Evolutionary conservation across 2,797 vertebrate species (phyloP).

Genomic region (Gambusia yucatana): DNA sequence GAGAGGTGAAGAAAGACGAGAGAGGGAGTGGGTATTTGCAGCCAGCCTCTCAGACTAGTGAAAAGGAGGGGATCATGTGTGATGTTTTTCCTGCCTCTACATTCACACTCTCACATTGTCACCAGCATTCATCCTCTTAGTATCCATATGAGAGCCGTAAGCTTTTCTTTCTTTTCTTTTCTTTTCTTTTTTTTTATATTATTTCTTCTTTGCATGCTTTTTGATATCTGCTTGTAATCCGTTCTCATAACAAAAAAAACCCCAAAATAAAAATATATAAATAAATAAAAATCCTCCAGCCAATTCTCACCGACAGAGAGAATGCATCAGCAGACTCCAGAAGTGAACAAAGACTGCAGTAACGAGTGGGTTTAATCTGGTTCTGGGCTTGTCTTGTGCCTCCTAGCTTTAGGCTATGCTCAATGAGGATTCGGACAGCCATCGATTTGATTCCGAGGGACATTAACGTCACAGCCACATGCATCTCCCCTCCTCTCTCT

Average conservation of each 20-base stretch:
- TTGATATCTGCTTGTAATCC: constrained; percentile 77
- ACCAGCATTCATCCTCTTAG: constrained; percentile 79
- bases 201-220: constrained; percentile 37
- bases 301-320: constrained; percentile 65
- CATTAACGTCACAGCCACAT: constrained; percentile 82
- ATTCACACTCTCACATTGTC: constrained; percentile 76
- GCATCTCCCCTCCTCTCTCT: constrained; percentile 70
- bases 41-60: constrained; percentile 67
- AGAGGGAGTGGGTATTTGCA: constrained; percentile 72
- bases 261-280: neutral
- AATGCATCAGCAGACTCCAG: constrained; percentile 76
- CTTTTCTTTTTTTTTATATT: neutral
- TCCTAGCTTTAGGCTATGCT: constrained; percentile 79
- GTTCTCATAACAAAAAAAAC: constrained; percentile 59
- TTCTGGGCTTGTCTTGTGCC: constrained; percentile 76
- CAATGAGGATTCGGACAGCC: constrained; percentile 79
- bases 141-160: constrained; percentile 71
- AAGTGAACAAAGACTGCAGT: constrained; percentile 81
- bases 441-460: constrained; percentile 84
- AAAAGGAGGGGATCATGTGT: constrained; percentile 70
- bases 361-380: constrained; percentile 82
- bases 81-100: constrained; percentile 71
- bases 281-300: constrained; percentile 65
- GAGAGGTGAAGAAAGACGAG: constrained; percentile 68
- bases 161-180: constrained; percentile 43